Evolutionary conservation across 2,797 vertebrate genomes (phyloP).

Genomic region (Coilia nasus): DNA sequence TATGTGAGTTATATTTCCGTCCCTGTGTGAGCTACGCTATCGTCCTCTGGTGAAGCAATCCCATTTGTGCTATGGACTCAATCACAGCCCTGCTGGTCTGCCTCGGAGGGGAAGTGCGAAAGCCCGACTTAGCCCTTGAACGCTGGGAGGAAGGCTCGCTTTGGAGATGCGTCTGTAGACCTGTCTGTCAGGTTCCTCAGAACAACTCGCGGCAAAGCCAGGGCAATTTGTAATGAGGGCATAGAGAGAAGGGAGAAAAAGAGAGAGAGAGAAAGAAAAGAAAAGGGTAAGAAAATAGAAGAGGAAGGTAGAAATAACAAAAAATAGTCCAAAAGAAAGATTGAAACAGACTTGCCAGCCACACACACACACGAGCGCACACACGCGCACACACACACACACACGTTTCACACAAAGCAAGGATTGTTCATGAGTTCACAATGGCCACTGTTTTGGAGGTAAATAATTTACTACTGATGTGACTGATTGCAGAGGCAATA

Average conservation of each 20-base stretch:
- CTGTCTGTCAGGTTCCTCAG: slow-evolving; percentile 13
- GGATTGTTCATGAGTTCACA: neutral
- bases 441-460: neutral
- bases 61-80: neutral
- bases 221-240: neutral
- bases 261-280: neutral
- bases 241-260: neutral
- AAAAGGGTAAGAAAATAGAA: neutral
- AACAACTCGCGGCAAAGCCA: neutral
- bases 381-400: too few species aligned
- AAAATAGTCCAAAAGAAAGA: neutral
- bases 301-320: neutral
- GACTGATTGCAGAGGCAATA: neutral
- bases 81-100: neutral
- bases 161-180: neutral
- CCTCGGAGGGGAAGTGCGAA: neutral
- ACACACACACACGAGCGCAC: too few species aligned
- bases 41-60: too few species aligned
- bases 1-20: too few species aligned
- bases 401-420: neutral
- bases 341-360: too few species aligned
- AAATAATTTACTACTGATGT: neutral
- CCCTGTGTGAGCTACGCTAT: too few species aligned
- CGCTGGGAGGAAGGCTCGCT: neutral
- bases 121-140: neutral